These are phyloP conservation scores for Asarcornis scutulata DNA, from an alignment of 2,113 vertebrate species.

Conservation along the genomic window DNA sequence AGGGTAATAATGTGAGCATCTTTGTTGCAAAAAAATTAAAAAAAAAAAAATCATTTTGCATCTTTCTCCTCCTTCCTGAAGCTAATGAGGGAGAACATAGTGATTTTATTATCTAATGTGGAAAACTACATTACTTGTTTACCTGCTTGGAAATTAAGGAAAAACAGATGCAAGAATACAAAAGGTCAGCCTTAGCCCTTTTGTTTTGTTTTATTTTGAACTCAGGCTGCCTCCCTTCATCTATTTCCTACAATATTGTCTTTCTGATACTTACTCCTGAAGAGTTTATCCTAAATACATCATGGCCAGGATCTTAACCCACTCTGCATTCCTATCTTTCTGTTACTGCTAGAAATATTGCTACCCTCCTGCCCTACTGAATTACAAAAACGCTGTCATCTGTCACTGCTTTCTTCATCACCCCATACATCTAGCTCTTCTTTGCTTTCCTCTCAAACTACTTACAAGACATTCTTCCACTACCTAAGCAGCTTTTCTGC, in stretches of 20 bases:
- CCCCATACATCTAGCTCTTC: not conserved
- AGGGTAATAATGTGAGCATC: not conserved
- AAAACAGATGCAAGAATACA: not conserved
- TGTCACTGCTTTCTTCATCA: constrained; percentile 21
- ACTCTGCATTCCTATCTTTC: not conserved
- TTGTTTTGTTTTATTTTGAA: not conserved
- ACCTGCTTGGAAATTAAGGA: not conserved
- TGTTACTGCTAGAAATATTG: constrained; percentile 12
- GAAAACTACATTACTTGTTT: not conserved
- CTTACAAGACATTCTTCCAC: constrained; percentile 25
- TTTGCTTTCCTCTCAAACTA: not conserved
- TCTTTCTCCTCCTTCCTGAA: not conserved
- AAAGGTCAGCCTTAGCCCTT: not conserved
- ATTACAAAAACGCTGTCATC: not conserved
- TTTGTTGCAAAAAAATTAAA: not conserved
- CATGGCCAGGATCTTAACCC: not conserved
- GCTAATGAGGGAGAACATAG: not conserved
- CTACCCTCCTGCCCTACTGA: not conserved
- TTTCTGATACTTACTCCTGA: not conserved
- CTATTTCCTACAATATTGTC: not conserved
- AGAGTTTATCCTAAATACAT: not conserved
- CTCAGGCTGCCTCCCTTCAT: not conserved
- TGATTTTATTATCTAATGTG: not conserved
- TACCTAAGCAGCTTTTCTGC: not conserved
- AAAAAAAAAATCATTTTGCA: not conserved